Conservation (phyloP, 1,140 invertebrate species). For the Drosophila pruinosa region DNA sequence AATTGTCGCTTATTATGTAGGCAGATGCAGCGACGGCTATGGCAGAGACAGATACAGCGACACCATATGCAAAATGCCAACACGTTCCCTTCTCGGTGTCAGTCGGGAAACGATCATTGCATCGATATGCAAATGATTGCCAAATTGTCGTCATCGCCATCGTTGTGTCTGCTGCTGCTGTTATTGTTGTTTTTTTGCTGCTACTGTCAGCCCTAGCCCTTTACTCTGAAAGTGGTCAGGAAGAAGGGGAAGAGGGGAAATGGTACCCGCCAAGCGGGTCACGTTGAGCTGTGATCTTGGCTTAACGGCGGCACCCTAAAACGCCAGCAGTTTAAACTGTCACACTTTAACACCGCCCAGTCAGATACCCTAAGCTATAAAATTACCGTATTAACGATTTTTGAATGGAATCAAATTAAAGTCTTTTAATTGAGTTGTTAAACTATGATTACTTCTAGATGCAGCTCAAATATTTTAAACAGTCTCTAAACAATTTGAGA, state of each 20-base stretch:
- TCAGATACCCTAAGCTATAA: constrained; percentile 18
- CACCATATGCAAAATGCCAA: constrained; percentile 58
- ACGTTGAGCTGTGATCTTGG: constrained; percentile 24
- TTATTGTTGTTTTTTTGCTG: constrained; percentile 30
- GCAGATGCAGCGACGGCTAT: neutral
- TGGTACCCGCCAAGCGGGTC: constrained; percentile 44
- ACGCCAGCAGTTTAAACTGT: neutral
- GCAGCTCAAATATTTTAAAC: no score
- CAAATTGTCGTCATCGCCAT: constrained; percentile 58
- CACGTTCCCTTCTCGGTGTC: constrained; percentile 44
- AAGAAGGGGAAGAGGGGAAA: neutral
- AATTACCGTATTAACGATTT: no score
- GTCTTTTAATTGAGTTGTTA: no score
- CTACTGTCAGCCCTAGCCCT: constrained; percentile 34
- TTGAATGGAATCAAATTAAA: no score
- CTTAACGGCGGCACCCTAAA: constrained; percentile 64
- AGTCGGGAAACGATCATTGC: constrained; percentile 45
- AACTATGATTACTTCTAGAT: no score
- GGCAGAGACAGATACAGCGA: neutral
- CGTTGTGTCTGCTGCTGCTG: constrained; percentile 1
- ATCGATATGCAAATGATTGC: constrained; percentile 74
- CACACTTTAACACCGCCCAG: neutral
- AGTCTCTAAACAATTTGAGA: neutral
- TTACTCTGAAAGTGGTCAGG: neutral
- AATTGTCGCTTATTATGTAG: constrained; percentile 15